Evolutionary conservation across 1,140 invertebrate genomes (phyloP).

Genomic region (Heliothis subflexa): DNA sequence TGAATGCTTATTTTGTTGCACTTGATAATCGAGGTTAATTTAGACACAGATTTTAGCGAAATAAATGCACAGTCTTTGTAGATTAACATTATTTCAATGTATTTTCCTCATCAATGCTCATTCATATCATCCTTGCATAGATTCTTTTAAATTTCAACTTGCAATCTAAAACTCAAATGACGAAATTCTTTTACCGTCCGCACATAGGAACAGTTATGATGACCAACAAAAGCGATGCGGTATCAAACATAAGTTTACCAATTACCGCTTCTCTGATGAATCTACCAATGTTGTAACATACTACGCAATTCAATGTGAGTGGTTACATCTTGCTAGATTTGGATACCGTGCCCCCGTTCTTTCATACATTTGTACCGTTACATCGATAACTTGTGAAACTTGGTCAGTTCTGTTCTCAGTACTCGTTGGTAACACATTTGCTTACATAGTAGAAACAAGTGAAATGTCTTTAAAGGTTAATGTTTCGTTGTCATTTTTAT

Average conservation of each 20-base stretch:
- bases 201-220: conserved; percentile 34
- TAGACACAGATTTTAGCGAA: neutral
- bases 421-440: conserved; percentile 16
- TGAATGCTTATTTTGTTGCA: conserved; percentile 21
- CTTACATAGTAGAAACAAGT: conserved; percentile 13
- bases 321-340: conserved; percentile 53
- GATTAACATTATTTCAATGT: neutral
- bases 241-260: conserved; percentile 42
- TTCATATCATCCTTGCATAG: neutral
- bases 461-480: neutral
- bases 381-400: conserved; percentile 61
- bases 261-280: conserved; percentile 44
- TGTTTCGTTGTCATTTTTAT: neutral
- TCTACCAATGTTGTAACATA: conserved; percentile 53
- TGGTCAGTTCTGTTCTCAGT: conserved; percentile 50
- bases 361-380: conserved; percentile 66
- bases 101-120: neutral
- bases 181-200: neutral
- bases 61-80: neutral
- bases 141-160: neutral
- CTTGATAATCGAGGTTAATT: conserved; percentile 5
- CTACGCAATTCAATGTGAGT: conserved; percentile 42
- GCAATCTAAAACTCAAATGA: conserved; percentile 5
- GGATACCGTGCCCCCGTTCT: conserved; percentile 60
- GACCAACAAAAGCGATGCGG: conserved; percentile 35